Evolutionary conservation across 2,797 vertebrate species (phyloP), one percentile per base, ranked within the genome.

Genomic region (Meda fulgida): DNA sequence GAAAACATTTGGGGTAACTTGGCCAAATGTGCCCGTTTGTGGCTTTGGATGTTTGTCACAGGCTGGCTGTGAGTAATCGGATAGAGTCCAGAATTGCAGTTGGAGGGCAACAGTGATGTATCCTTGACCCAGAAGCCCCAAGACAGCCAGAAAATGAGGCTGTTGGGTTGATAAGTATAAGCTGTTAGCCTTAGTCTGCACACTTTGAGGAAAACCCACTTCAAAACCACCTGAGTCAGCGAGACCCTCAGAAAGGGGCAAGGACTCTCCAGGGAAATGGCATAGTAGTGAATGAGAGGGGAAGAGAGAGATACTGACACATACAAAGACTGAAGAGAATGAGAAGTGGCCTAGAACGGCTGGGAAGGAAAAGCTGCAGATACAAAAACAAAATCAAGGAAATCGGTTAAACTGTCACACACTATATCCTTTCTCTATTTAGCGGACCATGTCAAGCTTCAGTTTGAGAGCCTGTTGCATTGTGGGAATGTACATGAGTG

Each of bases 111-210:
- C 80, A 85, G 77, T 65, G 78, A 84, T 86, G 84, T 69, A 89
- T 89, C 84, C 88, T 86, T 89, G 88, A 89, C 87, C 85, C 83
- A 81, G 78, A 63, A 78, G 60, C 77, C 75, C 82, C 1, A 55
- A 84, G 81, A 85, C 85, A 73, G 75, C 78, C 81, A 83, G 84
- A 85, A 89, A 89, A 89, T 88, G 85, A 88, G 87, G 63, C 76
- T 83, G 84, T 79, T 75, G 80, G 78, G 73, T 82, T 84, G 86
- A 83, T 83, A 81, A 85, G 87, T 85, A 85, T 85, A 87, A 86
- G 80, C 77, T 81, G 55, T 86, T 85, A 84, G 65, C 81, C 79
- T 84, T 73, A 67, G 78, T 78, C 88, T 53, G 82, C 85, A 58
- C 53, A 69, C 78, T 79, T 29, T 14, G 53, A 75, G 85, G 85